Base-by-base conservation (phyloP, 2,113 vertebrate species). In the Erythrocercus mccallii region DNA sequence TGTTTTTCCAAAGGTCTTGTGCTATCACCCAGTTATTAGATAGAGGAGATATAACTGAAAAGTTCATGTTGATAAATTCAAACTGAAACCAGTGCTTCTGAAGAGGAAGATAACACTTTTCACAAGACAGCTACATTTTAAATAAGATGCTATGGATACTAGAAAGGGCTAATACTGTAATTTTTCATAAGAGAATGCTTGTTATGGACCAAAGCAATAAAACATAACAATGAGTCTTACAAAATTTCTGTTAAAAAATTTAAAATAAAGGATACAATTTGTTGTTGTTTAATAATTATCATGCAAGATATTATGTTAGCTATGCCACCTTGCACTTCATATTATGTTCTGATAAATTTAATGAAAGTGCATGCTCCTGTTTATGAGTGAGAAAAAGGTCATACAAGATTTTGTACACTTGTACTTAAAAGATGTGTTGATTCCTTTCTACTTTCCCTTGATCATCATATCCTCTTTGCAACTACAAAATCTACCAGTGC, bases 81-180 rank as follows among this genome's bases (percentile, higher is more conserved):
- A 12, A n/a, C 30, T 58, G 30, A 69, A 95, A 22, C 10, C 27
- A 42, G 30, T 83, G n/a, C 57, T 81, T 92, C 60, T 65, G 56
- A 88, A 81, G 28, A 54, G 64, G 47, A 53, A 87, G 56, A 53
- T 66, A 72, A 37, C 21, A 30, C 51, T 95, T 94, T 81, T 54
- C 56, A 4, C 88, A 47, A 82, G 51, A 78, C 12, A 90, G 30
- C 10, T 74, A 33, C 25, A 58, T 90, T 95, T 94, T 81, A 89
- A 77, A 57, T 90, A 37, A 58, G 18, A 33, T 85, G 20, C 33
- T 71, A 5, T 4, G 15, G 30, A 35, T 38, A 51, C 28, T 60
- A 54, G 58, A 40, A 90, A 66, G 74, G 28, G 18, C 21, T 65
- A 71, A 30, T 64, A 42, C 50, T 58, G 5, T 77, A 51, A 13